Evolutionary conservation across 2,113 vertebrate genomes (phyloP).

Genomic region (Lichenostomus cassidix): DNA sequence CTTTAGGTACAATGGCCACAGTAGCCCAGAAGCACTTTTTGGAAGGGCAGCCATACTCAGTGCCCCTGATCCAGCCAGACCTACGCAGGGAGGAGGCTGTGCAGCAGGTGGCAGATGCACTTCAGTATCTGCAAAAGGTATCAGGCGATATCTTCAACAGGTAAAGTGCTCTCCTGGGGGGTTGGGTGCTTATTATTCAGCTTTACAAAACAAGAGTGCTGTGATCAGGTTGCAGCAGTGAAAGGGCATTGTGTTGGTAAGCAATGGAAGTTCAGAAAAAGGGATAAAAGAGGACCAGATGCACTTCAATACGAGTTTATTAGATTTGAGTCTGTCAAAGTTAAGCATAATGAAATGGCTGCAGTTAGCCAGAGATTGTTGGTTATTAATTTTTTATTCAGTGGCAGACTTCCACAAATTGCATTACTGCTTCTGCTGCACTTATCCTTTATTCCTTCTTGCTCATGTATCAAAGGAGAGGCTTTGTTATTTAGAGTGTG

Average conservation of each 20-base stretch:
- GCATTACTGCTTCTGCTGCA: not conserved
- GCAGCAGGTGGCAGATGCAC: conserved; percentile 88
- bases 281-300: not conserved
- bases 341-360: not conserved
- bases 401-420: not conserved
- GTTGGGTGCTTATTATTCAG: not conserved
- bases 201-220: not conserved
- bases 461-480: not conserved
- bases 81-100: conserved; percentile 91
- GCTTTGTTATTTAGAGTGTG: not conserved
- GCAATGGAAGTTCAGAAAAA: not conserved
- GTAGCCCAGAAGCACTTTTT: conserved; percentile 79
- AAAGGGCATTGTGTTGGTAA: not conserved
- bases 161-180: conserved; percentile 43
- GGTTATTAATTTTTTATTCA: conserved; percentile 9
- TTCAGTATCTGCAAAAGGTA: conserved; percentile 88
- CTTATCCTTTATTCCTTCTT: not conserved
- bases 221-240: not conserved
- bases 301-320: not conserved
- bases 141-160: conserved; percentile 93
- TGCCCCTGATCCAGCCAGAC: conserved; percentile 92
- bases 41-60: conserved; percentile 87
- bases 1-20: conserved; percentile 74
- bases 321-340: not conserved
- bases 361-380: not conserved